A percentile compares a stretch with the other conserved stretches of the same genome.
phyloP scores from a whole-genome alignment of 2,113 vertebrate genomes.

The Hippolais icterina region DNA sequence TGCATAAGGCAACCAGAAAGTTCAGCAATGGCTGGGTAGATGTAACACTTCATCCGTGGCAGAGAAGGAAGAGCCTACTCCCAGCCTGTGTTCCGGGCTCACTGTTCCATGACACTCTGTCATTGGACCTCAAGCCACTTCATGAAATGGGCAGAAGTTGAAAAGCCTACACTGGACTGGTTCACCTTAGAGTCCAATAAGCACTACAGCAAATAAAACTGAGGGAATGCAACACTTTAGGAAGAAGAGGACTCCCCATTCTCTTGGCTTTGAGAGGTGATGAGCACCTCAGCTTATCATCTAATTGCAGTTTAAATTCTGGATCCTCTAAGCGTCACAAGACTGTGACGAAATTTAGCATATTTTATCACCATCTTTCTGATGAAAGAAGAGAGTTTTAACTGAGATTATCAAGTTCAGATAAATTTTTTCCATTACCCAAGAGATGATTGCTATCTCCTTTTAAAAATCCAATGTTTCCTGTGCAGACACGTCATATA shows the following conservation, averaged over 20 bases:
- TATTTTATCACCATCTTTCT: not conserved
- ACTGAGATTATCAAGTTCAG: not conserved
- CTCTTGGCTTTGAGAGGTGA: not conserved
- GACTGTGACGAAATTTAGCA: not conserved
- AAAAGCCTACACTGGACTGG: not conserved
- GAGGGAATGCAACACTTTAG: fast-evolving
- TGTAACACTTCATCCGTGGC: not conserved
- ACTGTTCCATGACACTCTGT: not conserved
- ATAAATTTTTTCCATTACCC: not conserved
- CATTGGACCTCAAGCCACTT: not conserved
- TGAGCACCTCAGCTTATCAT: not conserved
- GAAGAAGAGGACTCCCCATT: not conserved
- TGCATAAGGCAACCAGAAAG: fast-evolving
- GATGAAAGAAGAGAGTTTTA: not conserved
- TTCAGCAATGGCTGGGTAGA: not conserved
- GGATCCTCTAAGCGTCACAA: not conserved
- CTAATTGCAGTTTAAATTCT: not conserved
- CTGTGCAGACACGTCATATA: not conserved
- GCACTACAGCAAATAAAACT: not conserved
- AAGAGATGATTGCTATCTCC: not conserved
- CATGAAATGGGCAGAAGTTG: not conserved
- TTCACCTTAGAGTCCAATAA: not conserved
- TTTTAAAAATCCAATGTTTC: not conserved
- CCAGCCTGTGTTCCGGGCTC: not conserved
- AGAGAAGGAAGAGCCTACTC: not conserved